Evolutionary conservation across 2,113 vertebrate species (phyloP), one percentile per base, ranked within the genome.

Genomic region (Dromaius novaehollandiae): DNA sequence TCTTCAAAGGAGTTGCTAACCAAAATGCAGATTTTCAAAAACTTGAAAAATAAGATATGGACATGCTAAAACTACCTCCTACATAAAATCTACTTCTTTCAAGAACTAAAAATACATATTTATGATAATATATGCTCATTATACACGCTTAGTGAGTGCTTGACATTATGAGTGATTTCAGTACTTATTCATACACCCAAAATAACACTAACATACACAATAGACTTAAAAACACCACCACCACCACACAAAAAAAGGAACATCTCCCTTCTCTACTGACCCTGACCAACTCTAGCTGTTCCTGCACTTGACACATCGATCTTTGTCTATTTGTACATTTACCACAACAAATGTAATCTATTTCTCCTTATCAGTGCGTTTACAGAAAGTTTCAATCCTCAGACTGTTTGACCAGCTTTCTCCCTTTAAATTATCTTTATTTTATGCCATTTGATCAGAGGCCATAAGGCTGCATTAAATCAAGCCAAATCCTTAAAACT

Each of bases 141-240:
- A 25, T 2, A 50, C 0, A 0, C 3, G 38, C 51, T 53, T 55
- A 36, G 20, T 18, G 36, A 90, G 21, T n/a, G 55, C 28, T 13
- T 36, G 4, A 65, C 65, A 5, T 48, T 66, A 2, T 6, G 13
- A 18, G 13, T 4, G 13, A 68, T 25, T 58, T 36, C 34, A 53
- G 69, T 8, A 24, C 12, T 60, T 28, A 14, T 17, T 40, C 58
- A 15, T 66, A 71, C 64, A 65, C 28, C 12, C 53, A 22, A 85
- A 71, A 34, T 22, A 88, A 18, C 56, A 42, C 7, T 40, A 51
- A 58, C 25, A 65, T 3, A 84, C 19, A 25, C 26, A 56, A 22
- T 3, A 26, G 2, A 10, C 18, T 10, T n/a, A 34, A 19, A 58
- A 58, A 55, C 6, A 28, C 28, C 34, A 34, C 12, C 30, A 56